Evolutionary conservation across 2,888 invertebrate genomes (phyloP).

Genomic region (Nomada lathburiana): DNA sequence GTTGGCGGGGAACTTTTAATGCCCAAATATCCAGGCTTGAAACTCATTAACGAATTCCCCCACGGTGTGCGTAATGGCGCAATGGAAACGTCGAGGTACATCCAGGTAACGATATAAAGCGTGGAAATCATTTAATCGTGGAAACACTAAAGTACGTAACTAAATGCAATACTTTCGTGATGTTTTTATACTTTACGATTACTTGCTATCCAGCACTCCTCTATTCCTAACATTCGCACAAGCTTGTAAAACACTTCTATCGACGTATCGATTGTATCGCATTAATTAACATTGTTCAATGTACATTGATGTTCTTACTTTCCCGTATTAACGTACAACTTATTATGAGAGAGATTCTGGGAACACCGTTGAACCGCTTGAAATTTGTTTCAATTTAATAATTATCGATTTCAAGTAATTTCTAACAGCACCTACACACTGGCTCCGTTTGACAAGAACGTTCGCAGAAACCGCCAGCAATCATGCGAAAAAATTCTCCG

Average conservation of each 20-base stretch:
- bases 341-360: too few species aligned
- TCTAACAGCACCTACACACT: too few species aligned
- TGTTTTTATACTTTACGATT: neutral
- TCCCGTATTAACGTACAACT: too few species aligned
- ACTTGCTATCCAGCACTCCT: neutral
- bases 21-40: slow-evolving; percentile 3
- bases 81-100: neutral
- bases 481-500: too few species aligned
- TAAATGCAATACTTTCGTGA: neutral
- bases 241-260: neutral
- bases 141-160: neutral
- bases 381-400: too few species aligned
- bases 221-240: neutral
- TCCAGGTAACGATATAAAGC: slow-evolving; percentile 15
- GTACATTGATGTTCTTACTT: too few species aligned
- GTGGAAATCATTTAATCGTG: slow-evolving; percentile 3
- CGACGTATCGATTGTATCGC: neutral
- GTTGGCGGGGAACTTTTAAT: neutral
- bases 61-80: slow-evolving; percentile 5
- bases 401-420: too few species aligned
- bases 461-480: too few species aligned
- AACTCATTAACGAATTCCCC: neutral
- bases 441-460: too few species aligned
- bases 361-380: too few species aligned
- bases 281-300: neutral